phyloP scores from a whole-genome alignment of 2,888 invertebrate genomes.

The Phorcus lineatus region DNA sequence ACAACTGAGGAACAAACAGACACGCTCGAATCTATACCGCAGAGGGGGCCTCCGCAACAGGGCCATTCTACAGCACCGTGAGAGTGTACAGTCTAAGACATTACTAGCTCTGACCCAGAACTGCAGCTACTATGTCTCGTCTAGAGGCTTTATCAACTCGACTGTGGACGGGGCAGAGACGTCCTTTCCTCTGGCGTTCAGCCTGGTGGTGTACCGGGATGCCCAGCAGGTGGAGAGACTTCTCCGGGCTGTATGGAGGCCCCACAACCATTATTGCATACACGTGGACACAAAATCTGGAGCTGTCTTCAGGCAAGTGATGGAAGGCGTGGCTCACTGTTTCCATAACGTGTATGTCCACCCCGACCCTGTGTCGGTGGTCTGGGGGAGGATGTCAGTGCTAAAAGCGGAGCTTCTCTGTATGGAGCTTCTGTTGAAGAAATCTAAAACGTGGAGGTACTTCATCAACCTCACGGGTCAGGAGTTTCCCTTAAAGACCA shows the following conservation, averaged over 20 bases:
- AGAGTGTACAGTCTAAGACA: too few species aligned
- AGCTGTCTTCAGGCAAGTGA: not conserved
- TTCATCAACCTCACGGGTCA: slow-evolving; percentile 5
- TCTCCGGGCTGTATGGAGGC: not conserved
- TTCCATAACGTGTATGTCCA: not conserved
- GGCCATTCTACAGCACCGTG: too few species aligned
- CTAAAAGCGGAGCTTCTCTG: not conserved
- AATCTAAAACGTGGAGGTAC: not conserved
- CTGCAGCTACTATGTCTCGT: too few species aligned
- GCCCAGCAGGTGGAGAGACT: not conserved
- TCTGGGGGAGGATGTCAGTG: not conserved
- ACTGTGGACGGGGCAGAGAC: too few species aligned
- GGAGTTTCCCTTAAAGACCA: slow-evolving; percentile 1
- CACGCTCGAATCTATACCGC: too few species aligned
- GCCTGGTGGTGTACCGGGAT: not conserved
- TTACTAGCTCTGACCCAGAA: too few species aligned
- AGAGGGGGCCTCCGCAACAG: too few species aligned
- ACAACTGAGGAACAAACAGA: too few species aligned
- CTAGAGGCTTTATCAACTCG: too few species aligned
- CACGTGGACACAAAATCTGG: not conserved
- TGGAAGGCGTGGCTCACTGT: not conserved
- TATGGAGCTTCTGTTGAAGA: not conserved
- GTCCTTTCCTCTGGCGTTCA: not conserved
- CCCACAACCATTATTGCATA: not conserved
- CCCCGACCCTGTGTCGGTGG: not conserved